phyloP scores from a whole-genome alignment of 2,113 vertebrate species.

The Sapayoa aenigma region DNA sequence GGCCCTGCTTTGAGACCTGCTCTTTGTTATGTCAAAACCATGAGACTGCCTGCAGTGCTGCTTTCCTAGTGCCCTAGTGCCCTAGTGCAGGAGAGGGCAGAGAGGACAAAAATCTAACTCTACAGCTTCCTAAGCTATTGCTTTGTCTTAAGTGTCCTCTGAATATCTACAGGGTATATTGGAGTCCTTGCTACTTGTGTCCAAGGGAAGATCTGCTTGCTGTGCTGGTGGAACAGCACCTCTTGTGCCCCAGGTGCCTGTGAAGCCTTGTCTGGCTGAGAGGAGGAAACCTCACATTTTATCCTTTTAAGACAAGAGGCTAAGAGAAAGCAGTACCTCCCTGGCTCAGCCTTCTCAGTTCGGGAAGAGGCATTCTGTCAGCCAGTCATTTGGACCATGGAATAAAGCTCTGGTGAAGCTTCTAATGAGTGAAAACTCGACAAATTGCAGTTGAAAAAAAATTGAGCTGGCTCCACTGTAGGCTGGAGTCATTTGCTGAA shows the following conservation, averaged over 20 bases:
- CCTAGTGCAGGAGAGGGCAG: not conserved
- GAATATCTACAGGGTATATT: not conserved
- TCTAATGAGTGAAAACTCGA: not conserved
- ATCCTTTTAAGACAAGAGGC: not conserved
- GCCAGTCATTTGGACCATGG: accelerated
- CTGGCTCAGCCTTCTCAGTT: not conserved
- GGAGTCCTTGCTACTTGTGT: accelerated
- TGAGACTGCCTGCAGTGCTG: not conserved
- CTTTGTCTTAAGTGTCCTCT: not conserved
- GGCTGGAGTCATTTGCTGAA: slow-evolving; percentile 32
- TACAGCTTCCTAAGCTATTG: not conserved
- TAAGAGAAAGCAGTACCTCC: not conserved
- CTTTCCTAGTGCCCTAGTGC: not conserved
- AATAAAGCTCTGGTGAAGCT: not conserved
- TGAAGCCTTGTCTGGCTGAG: not conserved
- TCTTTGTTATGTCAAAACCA: not conserved
- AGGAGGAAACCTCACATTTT: not conserved
- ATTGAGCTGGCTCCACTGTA: not conserved
- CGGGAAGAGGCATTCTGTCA: not conserved
- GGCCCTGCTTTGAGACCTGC: not conserved
- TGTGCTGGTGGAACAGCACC: not conserved
- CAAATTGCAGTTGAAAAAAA: not conserved
- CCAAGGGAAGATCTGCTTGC: not conserved
- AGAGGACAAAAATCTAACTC: not conserved
- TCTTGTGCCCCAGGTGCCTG: not conserved